A percentile compares a stretch with the other conserved stretches of the same genome.
These are phyloP conservation scores for Drosophila subquinaria DNA, from an alignment of 2,888 invertebrate species.

Conservation along the genomic window DNA sequence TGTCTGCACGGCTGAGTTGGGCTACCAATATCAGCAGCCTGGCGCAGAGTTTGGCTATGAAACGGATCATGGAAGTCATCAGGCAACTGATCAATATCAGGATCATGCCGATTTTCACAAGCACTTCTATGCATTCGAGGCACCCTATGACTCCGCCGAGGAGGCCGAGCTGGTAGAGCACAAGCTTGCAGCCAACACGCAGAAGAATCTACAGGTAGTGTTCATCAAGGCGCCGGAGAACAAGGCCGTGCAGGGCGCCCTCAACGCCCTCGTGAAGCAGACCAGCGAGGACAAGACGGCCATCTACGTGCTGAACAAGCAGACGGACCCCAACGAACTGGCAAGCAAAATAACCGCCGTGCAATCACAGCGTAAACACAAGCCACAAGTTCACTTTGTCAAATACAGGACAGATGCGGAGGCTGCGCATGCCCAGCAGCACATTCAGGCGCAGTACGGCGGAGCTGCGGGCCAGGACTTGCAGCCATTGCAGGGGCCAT, in stretches of 20 bases:
- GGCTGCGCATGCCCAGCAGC: conserved; percentile 72
- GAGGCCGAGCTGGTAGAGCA: conserved; percentile 57
- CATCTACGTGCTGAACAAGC: conserved; percentile 83
- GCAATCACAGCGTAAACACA: conserved; percentile 59
- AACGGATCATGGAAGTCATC: conserved; percentile 3
- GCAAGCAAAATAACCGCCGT: conserved; percentile 67
- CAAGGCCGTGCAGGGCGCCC: conserved; percentile 72
- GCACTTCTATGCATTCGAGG: conserved; percentile 77
- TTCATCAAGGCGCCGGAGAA: conserved; percentile 83
- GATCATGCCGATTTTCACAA: conserved; percentile 65
- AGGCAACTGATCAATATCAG: conserved; percentile 37
- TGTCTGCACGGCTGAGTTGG: conserved; percentile 57
- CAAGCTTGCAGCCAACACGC: conserved; percentile 52
- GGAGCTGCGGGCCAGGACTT: conserved; percentile 18
- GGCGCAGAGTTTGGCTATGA: conserved; percentile 23
- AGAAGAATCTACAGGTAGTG: conserved; percentile 80
- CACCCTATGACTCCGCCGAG: conserved; percentile 69
- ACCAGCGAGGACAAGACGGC: conserved; percentile 82
- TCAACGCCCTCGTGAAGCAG: conserved; percentile 75
- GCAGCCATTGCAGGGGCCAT: conserved; percentile 26
- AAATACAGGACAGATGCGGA: conserved; percentile 81
- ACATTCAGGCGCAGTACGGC: conserved; percentile 75
- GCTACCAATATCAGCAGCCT: conserved; percentile 60
- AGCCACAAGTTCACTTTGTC: conserved; percentile 77
- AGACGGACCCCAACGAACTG: conserved; percentile 75